These are phyloP conservation scores for Pogoniulus pusillus DNA, from an alignment of 2,797 vertebrate genomes.

Conservation along the genomic window DNA sequence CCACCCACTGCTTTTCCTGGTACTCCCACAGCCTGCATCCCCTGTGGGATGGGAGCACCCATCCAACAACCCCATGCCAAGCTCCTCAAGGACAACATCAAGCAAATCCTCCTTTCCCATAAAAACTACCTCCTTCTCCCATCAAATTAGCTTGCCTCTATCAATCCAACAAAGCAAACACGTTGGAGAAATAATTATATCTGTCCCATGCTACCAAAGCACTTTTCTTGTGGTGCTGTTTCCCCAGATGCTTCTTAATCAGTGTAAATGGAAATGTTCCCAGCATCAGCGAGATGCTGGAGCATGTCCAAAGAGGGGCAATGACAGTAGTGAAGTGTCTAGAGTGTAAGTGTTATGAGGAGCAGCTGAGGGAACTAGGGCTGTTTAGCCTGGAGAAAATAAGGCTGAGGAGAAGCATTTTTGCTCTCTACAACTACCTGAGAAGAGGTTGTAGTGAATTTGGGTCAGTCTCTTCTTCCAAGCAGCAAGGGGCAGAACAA, in stretches of 20 bases:
- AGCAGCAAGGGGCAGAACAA: fast-evolving
- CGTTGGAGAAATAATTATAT: background rate
- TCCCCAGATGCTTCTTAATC: background rate
- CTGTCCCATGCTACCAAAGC: background rate
- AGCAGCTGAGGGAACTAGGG: background rate
- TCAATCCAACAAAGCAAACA: background rate
- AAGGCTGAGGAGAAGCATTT: background rate
- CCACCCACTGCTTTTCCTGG: constrained; percentile 56
- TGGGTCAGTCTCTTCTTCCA: fast-evolving
- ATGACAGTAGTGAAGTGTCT: fast-evolving
- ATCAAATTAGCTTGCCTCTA: background rate
- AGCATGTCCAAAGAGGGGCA: fast-evolving
- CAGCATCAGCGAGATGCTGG: background rate
- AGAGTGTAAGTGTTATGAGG: fast-evolving
- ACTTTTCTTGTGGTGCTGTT: fast-evolving
- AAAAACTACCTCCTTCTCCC: fast-evolving
- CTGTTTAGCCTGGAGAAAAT: background rate
- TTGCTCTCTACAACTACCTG: background rate
- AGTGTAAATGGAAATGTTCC: background rate
- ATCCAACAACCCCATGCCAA: background rate
- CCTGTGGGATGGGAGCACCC: background rate
- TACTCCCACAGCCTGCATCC: background rate
- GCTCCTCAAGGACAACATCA: background rate
- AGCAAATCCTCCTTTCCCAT: background rate
- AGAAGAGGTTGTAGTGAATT: fast-evolving